These are phyloP conservation scores for Glossophaga mutica DNA, from an alignment of 2,797 vertebrate species.

Conservation along the genomic window DNA sequence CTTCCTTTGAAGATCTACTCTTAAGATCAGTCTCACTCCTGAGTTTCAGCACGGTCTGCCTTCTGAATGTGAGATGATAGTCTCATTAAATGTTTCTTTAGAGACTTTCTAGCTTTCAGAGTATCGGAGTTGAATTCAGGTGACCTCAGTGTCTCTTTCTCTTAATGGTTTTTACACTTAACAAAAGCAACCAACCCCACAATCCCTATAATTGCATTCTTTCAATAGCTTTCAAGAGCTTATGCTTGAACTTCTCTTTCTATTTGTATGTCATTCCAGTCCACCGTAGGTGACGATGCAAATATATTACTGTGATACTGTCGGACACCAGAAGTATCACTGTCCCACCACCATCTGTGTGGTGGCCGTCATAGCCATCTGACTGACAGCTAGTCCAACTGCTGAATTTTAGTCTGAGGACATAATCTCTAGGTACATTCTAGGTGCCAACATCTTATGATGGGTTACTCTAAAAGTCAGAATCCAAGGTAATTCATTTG, in stretches of 20 bases:
- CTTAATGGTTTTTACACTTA: not conserved
- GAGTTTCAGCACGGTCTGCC: not conserved
- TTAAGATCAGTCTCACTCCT: not conserved
- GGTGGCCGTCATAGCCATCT: not conserved
- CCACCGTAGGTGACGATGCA: not conserved
- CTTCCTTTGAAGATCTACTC: not conserved
- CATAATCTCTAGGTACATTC: not conserved
- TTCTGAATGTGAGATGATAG: not conserved
- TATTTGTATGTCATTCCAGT: not conserved
- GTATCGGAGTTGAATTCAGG: not conserved
- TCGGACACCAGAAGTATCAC: not conserved
- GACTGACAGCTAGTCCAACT: not conserved
- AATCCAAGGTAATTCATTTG: not conserved
- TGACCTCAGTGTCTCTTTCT: not conserved
- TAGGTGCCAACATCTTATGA: not conserved
- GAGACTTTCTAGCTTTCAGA: not conserved
- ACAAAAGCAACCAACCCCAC: not conserved
- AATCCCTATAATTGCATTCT: not conserved
- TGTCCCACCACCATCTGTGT: no score
- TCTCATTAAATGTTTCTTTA: not conserved
- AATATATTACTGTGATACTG: not conserved
- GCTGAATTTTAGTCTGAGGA: not conserved
- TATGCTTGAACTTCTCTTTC: not conserved
- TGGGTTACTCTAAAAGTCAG: not conserved
- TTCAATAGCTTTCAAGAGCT: not conserved